Evolutionary conservation across 2,797 vertebrate species (phyloP), one percentile per base, ranked within the genome.

Genomic region (Forpus xanthops): DNA sequence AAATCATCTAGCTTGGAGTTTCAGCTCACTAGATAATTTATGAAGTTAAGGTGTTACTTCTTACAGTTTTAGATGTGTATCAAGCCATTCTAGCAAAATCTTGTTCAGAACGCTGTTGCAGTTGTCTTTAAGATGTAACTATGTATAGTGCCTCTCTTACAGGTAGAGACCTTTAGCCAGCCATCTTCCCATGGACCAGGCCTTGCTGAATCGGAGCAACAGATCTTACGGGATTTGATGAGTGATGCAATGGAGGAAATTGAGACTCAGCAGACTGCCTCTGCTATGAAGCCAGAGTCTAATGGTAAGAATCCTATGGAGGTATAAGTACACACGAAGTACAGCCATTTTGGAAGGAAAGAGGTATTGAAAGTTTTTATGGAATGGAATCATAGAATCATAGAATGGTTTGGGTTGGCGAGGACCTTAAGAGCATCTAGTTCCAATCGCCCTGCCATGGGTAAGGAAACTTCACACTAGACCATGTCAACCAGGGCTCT

Each of bases 241-340:
- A 99, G 99, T 79, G 99, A 99, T 45, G 99, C 99, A 2, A 99
- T 99, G 99, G 99, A 99, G 95, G 99, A 99, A 94, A 98, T 98
- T 2, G 99, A 99, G 35, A 94, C 93, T 25, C 98, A 98, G 60
- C 98, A 98, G 11, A 71, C 96, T 50, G 66, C 96, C 30, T 96
- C 96, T 2, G 77, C 97, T 6, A 30, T 61, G 10, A 95, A 96
- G 18, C 91, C 90, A 5, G 98, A 99, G 83, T 96, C 98, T 66
- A 99, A 99, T 23, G 99, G 99, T 99, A 93, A 96, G 95, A 58
- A 25, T 50, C 31, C 47, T 33, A 17, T 62, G 37, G 68, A 56
- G 81, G 12, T 11, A 4, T 58, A 45, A 67, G 15, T 41, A 10
- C 7, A 33, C 12, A 8, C 8, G 2, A 70, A 79, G 9, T 49